Evolutionary conservation across 2,797 vertebrate genomes (phyloP), one percentile per base, ranked within the genome.

Genomic region (Salarias fasciatus): DNA sequence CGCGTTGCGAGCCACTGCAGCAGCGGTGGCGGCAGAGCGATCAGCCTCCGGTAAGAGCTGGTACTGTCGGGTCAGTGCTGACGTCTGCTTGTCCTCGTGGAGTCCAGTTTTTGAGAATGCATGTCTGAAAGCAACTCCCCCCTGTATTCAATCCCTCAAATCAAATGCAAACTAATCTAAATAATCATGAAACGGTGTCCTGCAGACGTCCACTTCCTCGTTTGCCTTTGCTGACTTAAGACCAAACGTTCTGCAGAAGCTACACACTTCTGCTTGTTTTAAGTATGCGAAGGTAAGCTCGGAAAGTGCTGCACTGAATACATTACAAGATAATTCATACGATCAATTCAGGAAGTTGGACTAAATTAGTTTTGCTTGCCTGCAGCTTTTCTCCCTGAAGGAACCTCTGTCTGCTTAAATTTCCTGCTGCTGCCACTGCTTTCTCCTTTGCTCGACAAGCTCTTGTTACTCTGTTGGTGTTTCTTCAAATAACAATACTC

Each of bases 41-140:
- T 63, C 75, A 77, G 89, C 83, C 51, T 24, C 24, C 80, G 80
- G 94, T 96, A 94, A 95, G 88, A 91, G 91, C 87, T 78, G 94
- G 81, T 94, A 95, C 94, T 93, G 95, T 92, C 90, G 90, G 31
- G 94, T 94, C 96, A 95, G 95, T 75, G 94, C 94, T 94, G 94
- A 93, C 92, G 93, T 95, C 94, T 94, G 93, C 91, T 89, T 94
- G 90, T 89, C 82, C 53, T 89, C 77, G 72, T 43, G 61, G 68
- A 57, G 31, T 35, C 11, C 41, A 61, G 18, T 36, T 38, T 53
- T 41, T 33, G 49, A 42, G 5, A 40, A 4, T 13, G 75, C 66
- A 73, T 82, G 54, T 31, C 24, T 66, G 31, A 69, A 49, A 59
- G 31, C 36, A 48, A 3, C n/a, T 13, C 12, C 13, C 12, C 18